Evolutionary conservation across 2,797 vertebrate species (phyloP), one percentile per base, ranked within the genome.

Genomic region (Scarus forsteni): DNA sequence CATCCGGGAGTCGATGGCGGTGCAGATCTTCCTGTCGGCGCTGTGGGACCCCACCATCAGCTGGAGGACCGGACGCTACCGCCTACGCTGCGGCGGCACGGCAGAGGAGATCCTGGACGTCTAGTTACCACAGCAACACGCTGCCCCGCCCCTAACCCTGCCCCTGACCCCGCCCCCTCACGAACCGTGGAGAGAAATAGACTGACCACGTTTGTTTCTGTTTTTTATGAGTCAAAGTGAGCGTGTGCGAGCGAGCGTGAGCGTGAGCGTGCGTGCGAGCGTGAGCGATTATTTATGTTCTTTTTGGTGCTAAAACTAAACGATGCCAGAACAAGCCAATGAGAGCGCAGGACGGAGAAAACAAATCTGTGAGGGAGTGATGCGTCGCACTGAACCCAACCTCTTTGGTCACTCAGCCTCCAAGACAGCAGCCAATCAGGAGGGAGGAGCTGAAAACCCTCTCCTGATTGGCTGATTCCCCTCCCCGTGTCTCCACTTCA

Each of bases 21-120:
- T 99, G 83, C 97, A 98, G 90, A 99, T 99, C 87, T 99, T 99
- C 92, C 90, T 99, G 14, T 99, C 98, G 0, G 98, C 98, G 9
- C 92, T 99, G 48, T 99, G 98, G 96, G 98, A 99, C 85, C 97
- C 97, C 10, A 99, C 97, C 1, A 98, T 99, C 91, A 97, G 97
- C 93, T 99, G 98, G 98, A 95, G 98, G 87, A 98, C 97, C 3
- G 97, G 97, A 8, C 96, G 97, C 42, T 99, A 98, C 88, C 94
- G 98, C 7, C 91, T 99, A 75, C 97, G 97, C 79, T 99, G 98
- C 13, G 98, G 98, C 35, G 98, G 98, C 70, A 99, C 97, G 0
- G 98, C 98, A 0, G 98, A 99, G 80, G 98, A 99, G 90, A 97
- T 99, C 80, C 93, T 99, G 6, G 97, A 99, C 1, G 97, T 99